These are phyloP conservation scores for Drosophila neocordata DNA, from an alignment of 1,140 invertebrate genomes.

Conservation along the genomic window DNA sequence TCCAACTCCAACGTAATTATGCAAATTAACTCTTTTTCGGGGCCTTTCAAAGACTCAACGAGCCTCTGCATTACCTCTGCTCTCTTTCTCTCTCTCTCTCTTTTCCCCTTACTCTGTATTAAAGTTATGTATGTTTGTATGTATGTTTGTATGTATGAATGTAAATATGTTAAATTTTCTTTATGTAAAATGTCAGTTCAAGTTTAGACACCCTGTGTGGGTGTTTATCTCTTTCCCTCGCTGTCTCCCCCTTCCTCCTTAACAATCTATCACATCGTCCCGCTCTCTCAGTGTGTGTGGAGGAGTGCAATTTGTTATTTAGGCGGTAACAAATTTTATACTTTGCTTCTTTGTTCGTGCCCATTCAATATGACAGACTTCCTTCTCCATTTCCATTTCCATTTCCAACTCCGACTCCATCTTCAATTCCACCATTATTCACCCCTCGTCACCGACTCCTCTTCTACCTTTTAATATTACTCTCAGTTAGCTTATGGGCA, in stretches of 20 bases:
- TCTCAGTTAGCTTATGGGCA: neutral
- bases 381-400: too few species aligned
- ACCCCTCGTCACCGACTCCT: neutral
- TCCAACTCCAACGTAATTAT: conserved; percentile 68
- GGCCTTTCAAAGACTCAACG: conserved; percentile 64
- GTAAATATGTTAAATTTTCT: conserved; percentile 33
- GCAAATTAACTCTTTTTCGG: conserved; percentile 78
- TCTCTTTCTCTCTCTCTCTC: neutral
- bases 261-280: neutral
- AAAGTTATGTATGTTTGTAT: conserved; percentile 20
- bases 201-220: conserved; percentile 48
- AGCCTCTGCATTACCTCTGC: conserved; percentile 2
- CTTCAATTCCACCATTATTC: too few species aligned
- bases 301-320: conserved; percentile 67
- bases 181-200: conserved; percentile 70
- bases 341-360: conserved; percentile 65
- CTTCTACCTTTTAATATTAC: neutral
- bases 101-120: neutral
- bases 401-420: neutral
- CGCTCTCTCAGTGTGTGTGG: neutral
- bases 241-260: neutral
- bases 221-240: conserved; percentile 18
- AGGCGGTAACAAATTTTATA: conserved; percentile 59
- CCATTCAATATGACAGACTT: conserved; percentile 72
- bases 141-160: conserved; percentile 24